Conservation (phyloP, 2,113 vertebrate species). For the Bettongia penicillata region DNA sequence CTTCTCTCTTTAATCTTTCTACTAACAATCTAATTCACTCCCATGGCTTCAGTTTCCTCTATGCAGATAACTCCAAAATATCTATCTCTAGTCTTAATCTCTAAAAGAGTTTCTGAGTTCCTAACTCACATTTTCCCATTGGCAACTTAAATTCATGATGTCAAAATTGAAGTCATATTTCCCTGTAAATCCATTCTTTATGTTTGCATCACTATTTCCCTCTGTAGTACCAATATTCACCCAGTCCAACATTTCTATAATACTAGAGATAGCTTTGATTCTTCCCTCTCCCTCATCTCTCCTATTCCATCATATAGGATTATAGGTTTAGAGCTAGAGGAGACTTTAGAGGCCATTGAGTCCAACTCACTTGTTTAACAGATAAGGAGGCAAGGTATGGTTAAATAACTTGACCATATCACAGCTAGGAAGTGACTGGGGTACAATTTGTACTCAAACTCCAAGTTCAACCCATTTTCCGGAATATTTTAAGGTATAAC, state of each 20-base stretch:
- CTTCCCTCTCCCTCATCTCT: background rate
- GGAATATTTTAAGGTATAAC: background rate
- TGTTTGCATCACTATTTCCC: background rate
- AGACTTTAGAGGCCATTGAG: background rate
- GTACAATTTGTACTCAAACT: background rate
- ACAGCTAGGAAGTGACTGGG: background rate
- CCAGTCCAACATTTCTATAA: background rate
- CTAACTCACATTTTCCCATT: background rate
- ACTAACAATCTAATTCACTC: background rate
- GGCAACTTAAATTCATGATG: background rate
- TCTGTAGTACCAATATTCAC: background rate
- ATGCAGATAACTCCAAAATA: background rate
- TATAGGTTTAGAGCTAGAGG: background rate
- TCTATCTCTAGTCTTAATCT: background rate
- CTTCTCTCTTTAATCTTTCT: background rate
- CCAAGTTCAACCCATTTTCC: background rate
- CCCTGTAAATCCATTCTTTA: background rate
- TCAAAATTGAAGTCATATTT: background rate
- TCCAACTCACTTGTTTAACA: background rate
- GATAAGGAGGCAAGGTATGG: background rate
- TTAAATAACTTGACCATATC: background rate
- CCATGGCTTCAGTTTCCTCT: background rate
- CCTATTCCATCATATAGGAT: background rate
- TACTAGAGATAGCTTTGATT: background rate
- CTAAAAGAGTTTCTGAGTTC: background rate